Conservation (phyloP, 2,888 invertebrate species). For the Xestoiulus laeticollis region DNA sequence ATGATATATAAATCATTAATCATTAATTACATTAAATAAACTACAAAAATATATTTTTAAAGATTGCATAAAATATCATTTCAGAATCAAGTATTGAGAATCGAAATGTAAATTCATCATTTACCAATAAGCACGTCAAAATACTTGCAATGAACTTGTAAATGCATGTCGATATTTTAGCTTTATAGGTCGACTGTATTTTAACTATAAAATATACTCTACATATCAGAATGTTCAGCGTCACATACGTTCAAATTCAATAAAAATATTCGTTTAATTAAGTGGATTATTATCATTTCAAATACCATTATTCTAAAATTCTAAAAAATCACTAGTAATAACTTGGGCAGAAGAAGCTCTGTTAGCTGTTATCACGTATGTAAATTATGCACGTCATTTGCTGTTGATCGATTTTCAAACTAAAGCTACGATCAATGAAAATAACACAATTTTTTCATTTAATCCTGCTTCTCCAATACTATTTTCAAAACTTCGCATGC, state of each 20-base stretch:
- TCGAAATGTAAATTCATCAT: too few species aligned
- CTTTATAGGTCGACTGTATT: too few species aligned
- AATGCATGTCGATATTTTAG: too few species aligned
- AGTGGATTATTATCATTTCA: neutral
- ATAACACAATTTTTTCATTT: slow-evolving; percentile 4
- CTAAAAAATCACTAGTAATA: neutral
- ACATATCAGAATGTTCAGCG: neutral
- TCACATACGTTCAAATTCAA: neutral
- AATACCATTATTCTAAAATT: neutral
- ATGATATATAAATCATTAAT: neutral
- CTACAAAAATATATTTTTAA: too few species aligned
- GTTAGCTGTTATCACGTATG: neutral
- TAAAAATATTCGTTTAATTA: neutral
- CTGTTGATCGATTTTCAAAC: slow-evolving; percentile 7
- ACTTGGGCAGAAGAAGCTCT: neutral
- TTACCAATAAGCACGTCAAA: too few species aligned
- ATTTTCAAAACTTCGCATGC: neutral
- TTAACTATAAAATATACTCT: too few species aligned
- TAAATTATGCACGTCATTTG: slow-evolving; percentile 34
- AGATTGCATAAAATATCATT: too few species aligned
- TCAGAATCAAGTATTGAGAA: too few species aligned
- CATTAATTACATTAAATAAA: neutral
- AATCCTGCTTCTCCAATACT: neutral
- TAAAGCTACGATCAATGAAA: slow-evolving; percentile 21
- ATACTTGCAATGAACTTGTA: too few species aligned